Conservation (phyloP, 2,113 vertebrate species). For the Holacanthus passer region DNA sequence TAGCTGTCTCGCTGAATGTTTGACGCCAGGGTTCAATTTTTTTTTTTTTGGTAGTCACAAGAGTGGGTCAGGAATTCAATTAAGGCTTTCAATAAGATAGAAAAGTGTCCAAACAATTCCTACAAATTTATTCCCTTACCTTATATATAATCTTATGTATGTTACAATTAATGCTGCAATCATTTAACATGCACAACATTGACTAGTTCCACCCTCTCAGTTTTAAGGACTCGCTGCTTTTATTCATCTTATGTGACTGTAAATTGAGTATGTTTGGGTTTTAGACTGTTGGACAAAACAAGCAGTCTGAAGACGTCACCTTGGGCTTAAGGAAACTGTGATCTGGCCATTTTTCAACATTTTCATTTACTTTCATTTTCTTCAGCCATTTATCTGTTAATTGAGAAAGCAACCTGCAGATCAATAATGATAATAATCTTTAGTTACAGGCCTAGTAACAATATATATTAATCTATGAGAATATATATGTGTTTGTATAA, state of each 20-base stretch:
- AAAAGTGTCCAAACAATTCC: no score
- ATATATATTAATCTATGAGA: not conserved
- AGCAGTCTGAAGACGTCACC: not conserved
- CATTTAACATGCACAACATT: not conserved
- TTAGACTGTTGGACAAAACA: not conserved
- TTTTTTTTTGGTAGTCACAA: not conserved
- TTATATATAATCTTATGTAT: no score
- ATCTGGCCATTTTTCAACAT: not conserved
- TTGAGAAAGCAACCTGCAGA: not conserved
- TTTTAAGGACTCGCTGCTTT: not conserved
- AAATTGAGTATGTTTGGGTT: not conserved
- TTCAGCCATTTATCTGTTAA: not conserved
- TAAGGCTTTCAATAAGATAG: not conserved
- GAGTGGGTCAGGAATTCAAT: not conserved
- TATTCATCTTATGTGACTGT: not conserved
- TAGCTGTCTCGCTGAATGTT: not conserved
- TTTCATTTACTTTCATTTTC: not conserved
- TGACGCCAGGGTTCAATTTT: not conserved
- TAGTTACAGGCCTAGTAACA: not conserved
- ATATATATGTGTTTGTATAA: not conserved
- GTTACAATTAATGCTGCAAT: no score
- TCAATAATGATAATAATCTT: not conserved
- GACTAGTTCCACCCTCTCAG: not conserved
- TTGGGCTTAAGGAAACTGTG: not conserved
- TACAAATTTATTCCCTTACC: no score